Evolutionary conservation across 1,140 invertebrate species (phyloP), one percentile per base, ranked within the genome.

Genomic region (Zophobas atratus): DNA sequence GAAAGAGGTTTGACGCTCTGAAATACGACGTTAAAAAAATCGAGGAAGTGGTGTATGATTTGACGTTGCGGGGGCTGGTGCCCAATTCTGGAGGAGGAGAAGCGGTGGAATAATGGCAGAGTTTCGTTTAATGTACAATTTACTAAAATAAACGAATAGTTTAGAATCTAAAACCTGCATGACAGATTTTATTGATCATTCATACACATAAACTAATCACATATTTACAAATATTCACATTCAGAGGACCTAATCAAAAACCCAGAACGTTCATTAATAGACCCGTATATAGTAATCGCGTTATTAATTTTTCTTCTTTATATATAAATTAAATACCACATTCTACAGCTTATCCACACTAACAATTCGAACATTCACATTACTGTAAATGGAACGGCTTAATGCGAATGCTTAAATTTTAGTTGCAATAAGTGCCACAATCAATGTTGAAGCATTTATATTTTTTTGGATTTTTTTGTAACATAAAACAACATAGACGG

Each of bases 1-100:
- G 97, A 38, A 97, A 97, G 85, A 89, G 94, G 70, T 98, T 95
- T 85, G 97, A 98, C 88, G 94, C 90, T 0, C 87, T 98, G 0
- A 98, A 98, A 83, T 98, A 98, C 84, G 95, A 97, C 83, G 92
- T 98, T 1, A 98, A 98, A 86, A 98, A 98, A 87, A 94, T 97
- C 38, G 97, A 98, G 85, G 96, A 98, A 88, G 94, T 98, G 1
- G 96, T 98, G 4, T 98, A 98, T 84, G 97, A 98, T 86, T 88
- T 98, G 1, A 94, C 93, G 77, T 96, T 98, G 79, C 89, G 96
- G 70, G 95, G 95, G 0, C 88, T 97, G 6, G 89, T 90, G 84
- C 88, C 89, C 33, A 55, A 71, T 6, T 51, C 49, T 51, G 49
- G 49, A 51, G 51, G 38, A 67, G 60, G 60, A 67, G 49, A 53